Percentiles rank a stretch among this genome's conserved stretches.
These are phyloP conservation scores for Stichopus horrens DNA, from an alignment of 53 echinoderm and acorn worm species.

Conservation along the genomic window DNA sequence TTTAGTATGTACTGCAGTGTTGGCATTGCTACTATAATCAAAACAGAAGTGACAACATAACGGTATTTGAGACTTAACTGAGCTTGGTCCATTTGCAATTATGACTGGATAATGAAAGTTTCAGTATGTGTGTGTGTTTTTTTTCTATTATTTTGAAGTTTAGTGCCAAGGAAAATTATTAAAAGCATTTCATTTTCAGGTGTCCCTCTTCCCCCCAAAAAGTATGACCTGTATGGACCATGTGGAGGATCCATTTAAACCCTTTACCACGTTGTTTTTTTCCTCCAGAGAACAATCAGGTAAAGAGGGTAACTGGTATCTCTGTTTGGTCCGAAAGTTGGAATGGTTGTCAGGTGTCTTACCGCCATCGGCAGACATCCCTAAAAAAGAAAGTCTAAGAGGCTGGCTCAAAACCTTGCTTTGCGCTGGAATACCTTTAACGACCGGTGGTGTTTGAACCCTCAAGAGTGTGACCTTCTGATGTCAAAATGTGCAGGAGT, in stretches of 20 bases:
- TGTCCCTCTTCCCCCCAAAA: neutral
- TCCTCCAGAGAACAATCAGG: constrained; percentile 42
- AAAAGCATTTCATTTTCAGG: constrained; percentile 1
- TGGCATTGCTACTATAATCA: no score
- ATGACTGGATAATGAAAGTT: neutral
- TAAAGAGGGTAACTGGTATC: constrained; percentile 45
- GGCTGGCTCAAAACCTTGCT: constrained; percentile 40
- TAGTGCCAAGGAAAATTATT: neutral
- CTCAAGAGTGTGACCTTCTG: constrained; percentile 28
- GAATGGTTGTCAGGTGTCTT: constrained; percentile 34
- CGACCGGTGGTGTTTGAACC: constrained; percentile 21
- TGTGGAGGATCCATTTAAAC: neutral
- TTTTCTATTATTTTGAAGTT: neutral
- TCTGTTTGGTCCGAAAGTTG: constrained; percentile 36
- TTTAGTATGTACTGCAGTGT: no score
- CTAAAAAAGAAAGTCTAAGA: constrained; percentile 28
- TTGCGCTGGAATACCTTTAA: constrained; percentile 23
- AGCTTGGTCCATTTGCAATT: neutral
- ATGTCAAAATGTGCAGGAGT: constrained; percentile 36
- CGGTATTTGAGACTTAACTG: no score
- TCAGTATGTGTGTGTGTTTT: neutral
- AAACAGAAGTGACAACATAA: no score
- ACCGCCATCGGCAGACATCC: constrained; percentile 10
- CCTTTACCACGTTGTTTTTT: constrained; percentile 38
- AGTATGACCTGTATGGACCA: neutral